phyloP scores from a whole-genome alignment of 1,140 invertebrate species.

The Cherax destructor region DNA sequence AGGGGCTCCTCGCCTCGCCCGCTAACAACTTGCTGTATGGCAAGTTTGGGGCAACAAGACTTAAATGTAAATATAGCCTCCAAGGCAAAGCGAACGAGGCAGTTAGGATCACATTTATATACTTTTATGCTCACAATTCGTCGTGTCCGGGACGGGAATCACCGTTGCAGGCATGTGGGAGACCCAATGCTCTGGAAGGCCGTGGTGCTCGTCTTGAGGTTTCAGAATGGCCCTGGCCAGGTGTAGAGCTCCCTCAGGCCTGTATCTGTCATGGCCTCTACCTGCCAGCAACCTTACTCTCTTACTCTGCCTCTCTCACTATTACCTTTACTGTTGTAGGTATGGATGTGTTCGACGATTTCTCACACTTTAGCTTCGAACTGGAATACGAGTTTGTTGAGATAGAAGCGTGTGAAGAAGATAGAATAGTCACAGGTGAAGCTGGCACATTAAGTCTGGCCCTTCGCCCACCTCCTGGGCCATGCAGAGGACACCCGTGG shows the following conservation, averaged over 20 bases:
- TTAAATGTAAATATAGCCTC: conserved; percentile 67
- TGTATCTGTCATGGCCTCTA: conserved; percentile 67
- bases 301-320: conserved; percentile 68
- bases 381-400: conserved; percentile 72
- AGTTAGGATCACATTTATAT: conserved; percentile 71
- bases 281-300: conserved; percentile 69
- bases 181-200: conserved; percentile 65
- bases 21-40: conserved; percentile 70
- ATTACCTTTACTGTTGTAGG: conserved; percentile 69
- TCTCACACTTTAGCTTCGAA: conserved; percentile 70
- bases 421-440: conserved; percentile 63
- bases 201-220: conserved; percentile 69
- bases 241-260: conserved; percentile 65
- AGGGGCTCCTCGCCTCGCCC: conserved; percentile 68
- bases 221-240: conserved; percentile 70
- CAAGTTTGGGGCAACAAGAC: conserved; percentile 68
- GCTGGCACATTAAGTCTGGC: conserved; percentile 65
- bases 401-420: conserved; percentile 69
- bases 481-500: conserved; percentile 70
- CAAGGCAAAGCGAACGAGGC: conserved; percentile 67
- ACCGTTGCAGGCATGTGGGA: conserved; percentile 68
- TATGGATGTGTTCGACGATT: conserved; percentile 71
- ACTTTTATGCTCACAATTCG: conserved; percentile 70
- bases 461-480: conserved; percentile 65
- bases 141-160: conserved; percentile 64